These are phyloP conservation scores for Anguilla marmorata DNA, from an alignment of 2,797 vertebrate genomes.

Conservation along the genomic window DNA sequence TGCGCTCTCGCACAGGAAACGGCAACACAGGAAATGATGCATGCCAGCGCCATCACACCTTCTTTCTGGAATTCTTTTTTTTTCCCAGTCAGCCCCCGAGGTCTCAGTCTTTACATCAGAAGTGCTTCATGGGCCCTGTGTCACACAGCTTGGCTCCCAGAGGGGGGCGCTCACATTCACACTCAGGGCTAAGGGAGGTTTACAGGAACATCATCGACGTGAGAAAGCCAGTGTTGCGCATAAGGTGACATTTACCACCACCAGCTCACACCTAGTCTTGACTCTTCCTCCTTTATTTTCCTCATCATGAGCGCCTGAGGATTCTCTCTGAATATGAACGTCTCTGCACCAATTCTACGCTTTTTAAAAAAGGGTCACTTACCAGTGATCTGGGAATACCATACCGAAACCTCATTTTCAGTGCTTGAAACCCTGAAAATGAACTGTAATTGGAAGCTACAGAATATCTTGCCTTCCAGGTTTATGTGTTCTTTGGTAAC, in stretches of 20 bases:
- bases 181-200: neutral
- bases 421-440: neutral
- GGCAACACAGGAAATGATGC: neutral
- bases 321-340: neutral
- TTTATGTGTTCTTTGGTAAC: neutral
- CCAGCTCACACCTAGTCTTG: neutral
- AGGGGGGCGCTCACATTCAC: neutral
- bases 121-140: neutral
- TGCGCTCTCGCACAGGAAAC: neutral
- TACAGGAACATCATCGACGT: slow-evolving; percentile 3
- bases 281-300: neutral
- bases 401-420: neutral
- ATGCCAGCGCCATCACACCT: neutral
- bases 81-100: neutral
- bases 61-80: neutral
- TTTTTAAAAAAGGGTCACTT: neutral
- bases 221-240: neutral
- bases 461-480: neutral
- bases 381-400: neutral
- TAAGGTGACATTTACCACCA: neutral
- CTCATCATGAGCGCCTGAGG: neutral
- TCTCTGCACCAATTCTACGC: neutral
- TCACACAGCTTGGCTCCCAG: neutral
- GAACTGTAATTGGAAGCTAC: neutral
- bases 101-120: neutral